phyloP scores from a whole-genome alignment of 1,140 invertebrate species.

The Drosophila arizonae region DNA sequence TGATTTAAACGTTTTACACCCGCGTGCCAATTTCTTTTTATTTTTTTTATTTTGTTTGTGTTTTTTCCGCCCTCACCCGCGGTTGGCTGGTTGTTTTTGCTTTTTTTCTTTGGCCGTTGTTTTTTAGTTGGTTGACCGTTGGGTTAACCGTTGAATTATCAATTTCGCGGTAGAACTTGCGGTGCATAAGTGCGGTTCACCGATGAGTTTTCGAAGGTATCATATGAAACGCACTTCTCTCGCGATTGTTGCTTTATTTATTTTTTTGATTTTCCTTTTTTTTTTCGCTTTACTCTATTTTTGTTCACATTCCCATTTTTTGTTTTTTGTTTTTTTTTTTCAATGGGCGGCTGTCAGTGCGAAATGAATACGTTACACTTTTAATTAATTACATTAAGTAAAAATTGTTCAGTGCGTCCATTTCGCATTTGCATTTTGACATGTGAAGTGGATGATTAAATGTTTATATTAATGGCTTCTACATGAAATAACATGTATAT shows the following conservation, averaged over 20 bases:
- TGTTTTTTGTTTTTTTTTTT: conserved; percentile 19
- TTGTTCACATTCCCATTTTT: not conserved
- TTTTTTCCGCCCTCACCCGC: conserved; percentile 26
- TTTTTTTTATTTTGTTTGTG: conserved; percentile 14
- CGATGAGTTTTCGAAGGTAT: conserved; percentile 82
- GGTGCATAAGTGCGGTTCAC: conserved; percentile 82
- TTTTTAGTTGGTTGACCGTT: conserved; percentile 69
- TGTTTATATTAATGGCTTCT: conserved; percentile 26
- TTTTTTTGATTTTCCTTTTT: not conserved
- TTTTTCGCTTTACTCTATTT: not conserved
- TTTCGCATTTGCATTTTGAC: conserved; percentile 53
- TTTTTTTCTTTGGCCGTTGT: conserved; percentile 26
- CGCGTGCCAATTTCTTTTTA: conserved; percentile 32
- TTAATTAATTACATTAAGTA: conserved; percentile 79
- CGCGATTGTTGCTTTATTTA: conserved; percentile 27
- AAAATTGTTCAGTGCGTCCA: conserved; percentile 55
- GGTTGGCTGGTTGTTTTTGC: conserved; percentile 16
- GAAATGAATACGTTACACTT: conserved; percentile 76
- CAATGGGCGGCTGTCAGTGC: conserved; percentile 37
- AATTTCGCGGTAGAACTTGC: conserved; percentile 82
- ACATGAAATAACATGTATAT: conserved; percentile 15
- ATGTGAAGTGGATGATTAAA: conserved; percentile 70
- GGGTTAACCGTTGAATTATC: conserved; percentile 82
- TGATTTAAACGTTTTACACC: conserved; percentile 74
- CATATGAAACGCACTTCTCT: conserved; percentile 50